phyloP scores from a whole-genome alignment of 2,888 invertebrate species.

The Amaurobius ferox region DNA sequence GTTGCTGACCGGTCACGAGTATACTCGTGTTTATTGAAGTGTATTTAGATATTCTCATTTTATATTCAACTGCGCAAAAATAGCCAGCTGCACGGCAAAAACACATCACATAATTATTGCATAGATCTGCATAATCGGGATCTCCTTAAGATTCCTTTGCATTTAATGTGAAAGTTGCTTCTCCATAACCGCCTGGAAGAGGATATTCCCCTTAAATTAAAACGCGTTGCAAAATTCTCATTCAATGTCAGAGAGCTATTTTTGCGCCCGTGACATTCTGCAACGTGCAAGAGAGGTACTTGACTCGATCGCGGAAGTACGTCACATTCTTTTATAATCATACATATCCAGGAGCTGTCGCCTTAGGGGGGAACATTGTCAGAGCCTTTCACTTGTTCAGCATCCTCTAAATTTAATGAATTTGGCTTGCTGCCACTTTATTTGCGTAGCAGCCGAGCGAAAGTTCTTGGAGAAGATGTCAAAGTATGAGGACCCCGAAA shows the following conservation, averaged over 20 bases:
- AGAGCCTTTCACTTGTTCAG: background rate
- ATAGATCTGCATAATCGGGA: no score
- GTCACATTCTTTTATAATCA: background rate
- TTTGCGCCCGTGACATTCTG: background rate
- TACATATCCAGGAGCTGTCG: constrained; percentile 3
- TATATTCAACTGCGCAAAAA: no score
- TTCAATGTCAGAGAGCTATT: background rate
- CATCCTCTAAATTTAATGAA: constrained; percentile 9
- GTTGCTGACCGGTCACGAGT: no score
- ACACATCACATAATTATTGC: no score
- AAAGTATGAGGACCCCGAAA: background rate
- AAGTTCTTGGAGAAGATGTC: background rate
- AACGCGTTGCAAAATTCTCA: background rate
- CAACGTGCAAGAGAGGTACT: background rate
- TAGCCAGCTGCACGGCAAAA: no score
- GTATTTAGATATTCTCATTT: no score
- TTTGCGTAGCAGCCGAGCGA: background rate
- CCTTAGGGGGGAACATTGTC: constrained; percentile 3
- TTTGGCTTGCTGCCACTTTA: background rate
- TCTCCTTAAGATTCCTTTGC: no score
- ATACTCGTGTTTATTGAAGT: no score
- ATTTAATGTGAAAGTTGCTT: no score
- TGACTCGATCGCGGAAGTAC: background rate
- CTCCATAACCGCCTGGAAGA: no score
- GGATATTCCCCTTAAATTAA: background rate